Percentiles rank a stretch among this genome's conserved stretches.
Conservation (phyloP, 2,113 vertebrate genomes). For the Oncorhynchus tshawytscha region DNA sequence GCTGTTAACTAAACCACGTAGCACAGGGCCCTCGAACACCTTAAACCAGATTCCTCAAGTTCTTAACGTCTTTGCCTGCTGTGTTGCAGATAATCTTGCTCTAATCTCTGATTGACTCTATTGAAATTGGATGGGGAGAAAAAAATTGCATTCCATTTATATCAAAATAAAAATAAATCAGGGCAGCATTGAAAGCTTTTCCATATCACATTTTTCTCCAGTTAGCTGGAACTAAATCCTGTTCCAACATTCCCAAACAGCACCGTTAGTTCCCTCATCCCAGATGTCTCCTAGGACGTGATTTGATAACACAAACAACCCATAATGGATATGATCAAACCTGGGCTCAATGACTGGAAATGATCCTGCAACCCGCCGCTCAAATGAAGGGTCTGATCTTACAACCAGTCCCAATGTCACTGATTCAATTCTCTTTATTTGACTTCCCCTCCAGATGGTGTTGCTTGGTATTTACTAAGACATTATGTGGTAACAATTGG, state of each 20-base stretch:
- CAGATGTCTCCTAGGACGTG: constrained; percentile 31
- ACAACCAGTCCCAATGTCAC: neutral
- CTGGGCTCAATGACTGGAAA: constrained; percentile 24
- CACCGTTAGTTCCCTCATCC: constrained; percentile 25
- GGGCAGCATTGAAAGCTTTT: neutral
- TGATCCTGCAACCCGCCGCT: constrained; percentile 31
- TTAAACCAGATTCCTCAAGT: constrained; percentile 15
- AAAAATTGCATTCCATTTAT: constrained; percentile 19
- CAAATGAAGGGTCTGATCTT: constrained; percentile 1
- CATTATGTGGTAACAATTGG: no score
- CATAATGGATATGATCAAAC: constrained; percentile 39
- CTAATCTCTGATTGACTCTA: neutral
- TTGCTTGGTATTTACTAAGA: no score
- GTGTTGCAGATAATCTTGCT: neutral
- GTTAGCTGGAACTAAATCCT: constrained; percentile 26
- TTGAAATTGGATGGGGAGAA: constrained; percentile 14
- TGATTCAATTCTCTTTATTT: neutral
- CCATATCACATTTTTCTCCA: constrained; percentile 31
- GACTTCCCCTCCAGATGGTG: neutral
- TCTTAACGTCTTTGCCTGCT: neutral
- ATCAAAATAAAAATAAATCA: constrained; percentile 1
- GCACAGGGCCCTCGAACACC: no score
- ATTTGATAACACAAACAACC: constrained; percentile 22
- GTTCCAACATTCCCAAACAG: constrained; percentile 38
- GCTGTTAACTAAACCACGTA: no score